Percentiles rank a stretch among this genome's conserved stretches.
phyloP scores from a whole-genome alignment of 2,888 invertebrate genomes.

The Arge pagana region DNA sequence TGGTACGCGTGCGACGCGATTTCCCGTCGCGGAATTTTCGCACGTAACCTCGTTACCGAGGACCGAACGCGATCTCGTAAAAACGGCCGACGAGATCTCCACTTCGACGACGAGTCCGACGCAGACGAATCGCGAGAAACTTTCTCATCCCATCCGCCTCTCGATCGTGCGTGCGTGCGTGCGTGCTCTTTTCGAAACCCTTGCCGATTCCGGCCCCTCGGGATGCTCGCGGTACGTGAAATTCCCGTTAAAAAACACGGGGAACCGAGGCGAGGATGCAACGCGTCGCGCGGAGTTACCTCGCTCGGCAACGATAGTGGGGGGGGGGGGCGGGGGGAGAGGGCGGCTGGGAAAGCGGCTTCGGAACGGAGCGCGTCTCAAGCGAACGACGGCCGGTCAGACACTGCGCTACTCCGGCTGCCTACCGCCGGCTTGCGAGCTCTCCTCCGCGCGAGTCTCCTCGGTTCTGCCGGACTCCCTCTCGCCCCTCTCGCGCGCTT shows the following conservation, averaged over 20 bases:
- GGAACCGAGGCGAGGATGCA: slow-evolving; percentile 3
- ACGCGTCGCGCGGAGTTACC: background rate
- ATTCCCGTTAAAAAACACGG: too few relatives aligned
- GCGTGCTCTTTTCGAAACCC: background rate
- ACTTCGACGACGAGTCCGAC: too few relatives aligned
- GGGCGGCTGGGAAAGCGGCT: slow-evolving; percentile 16
- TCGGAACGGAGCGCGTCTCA: slow-evolving; percentile 22
- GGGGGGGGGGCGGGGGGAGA: slow-evolving; percentile 11
- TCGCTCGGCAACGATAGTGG: slow-evolving; percentile 1
- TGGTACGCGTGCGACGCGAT: slow-evolving; percentile 1
- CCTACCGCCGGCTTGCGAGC: slow-evolving; percentile 30
- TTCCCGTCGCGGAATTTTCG: background rate
- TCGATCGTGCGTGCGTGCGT: too few relatives aligned
- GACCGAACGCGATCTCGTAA: too few relatives aligned
- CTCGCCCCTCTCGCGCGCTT: slow-evolving; percentile 12
- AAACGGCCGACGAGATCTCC: too few relatives aligned
- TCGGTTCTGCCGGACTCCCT: slow-evolving; percentile 1
- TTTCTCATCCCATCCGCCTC: too few relatives aligned
- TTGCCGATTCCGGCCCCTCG: background rate
- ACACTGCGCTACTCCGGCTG: slow-evolving; percentile 35
- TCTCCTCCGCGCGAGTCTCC: slow-evolving; percentile 23
- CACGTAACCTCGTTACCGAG: too few relatives aligned
- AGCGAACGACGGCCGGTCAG: slow-evolving; percentile 47
- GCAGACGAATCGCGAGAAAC: too few relatives aligned
- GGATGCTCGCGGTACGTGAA: too few relatives aligned